Evolutionary conservation across 2,888 invertebrate genomes (phyloP).

Genomic region (Nasonia oneida): DNA sequence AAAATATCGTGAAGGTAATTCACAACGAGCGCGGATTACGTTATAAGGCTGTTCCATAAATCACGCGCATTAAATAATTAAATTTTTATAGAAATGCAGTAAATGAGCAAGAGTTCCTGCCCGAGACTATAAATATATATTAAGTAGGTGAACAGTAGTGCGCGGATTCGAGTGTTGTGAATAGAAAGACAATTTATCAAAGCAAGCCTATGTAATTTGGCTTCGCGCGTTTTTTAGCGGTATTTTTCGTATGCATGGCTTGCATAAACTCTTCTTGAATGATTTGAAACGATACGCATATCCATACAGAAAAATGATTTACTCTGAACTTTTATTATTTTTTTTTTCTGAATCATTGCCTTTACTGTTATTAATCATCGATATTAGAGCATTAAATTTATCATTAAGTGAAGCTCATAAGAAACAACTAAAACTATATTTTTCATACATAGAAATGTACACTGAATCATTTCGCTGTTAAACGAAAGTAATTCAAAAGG

Average conservation of each 20-base stretch:
- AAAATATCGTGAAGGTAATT: background rate
- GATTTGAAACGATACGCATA: background rate
- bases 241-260: background rate
- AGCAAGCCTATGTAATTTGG: constrained; percentile 27
- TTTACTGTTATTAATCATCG: too few relatives aligned
- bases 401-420: background rate
- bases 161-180: background rate
- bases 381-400: background rate
- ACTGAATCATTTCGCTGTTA: too few relatives aligned
- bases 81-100: constrained; percentile 18
- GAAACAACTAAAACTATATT: background rate
- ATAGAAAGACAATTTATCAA: constrained; percentile 43
- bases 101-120: constrained; percentile 11
- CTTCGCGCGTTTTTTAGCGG: background rate
- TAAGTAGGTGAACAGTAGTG: constrained; percentile 27
- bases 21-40: background rate
- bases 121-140: constrained; percentile 32
- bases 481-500: too few relatives aligned
- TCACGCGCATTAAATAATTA: constrained; percentile 41
- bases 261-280: constrained; percentile 5
- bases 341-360: background rate
- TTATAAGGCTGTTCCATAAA: constrained; percentile 19
- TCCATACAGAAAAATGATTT: constrained; percentile 27
- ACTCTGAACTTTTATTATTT: background rate
- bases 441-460: too few relatives aligned